Evolutionary conservation across 2,797 vertebrate genomes (phyloP), one percentile per base, ranked within the genome.

Genomic region (Pseudomugil gertrudae): DNA sequence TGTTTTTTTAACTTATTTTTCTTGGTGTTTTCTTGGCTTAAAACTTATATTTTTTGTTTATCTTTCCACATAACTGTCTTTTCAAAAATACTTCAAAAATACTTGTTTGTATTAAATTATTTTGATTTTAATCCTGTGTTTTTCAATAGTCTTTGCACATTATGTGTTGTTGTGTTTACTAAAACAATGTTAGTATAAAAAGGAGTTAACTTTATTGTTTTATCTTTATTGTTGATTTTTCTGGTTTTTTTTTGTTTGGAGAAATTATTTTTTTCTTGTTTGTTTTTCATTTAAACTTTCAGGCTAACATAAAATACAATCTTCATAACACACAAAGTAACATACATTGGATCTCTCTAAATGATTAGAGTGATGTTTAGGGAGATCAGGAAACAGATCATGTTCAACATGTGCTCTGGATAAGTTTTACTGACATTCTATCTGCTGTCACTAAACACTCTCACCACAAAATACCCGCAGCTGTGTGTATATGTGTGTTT

Each of bases 371-470:
- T n/a, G 8, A 14, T 3, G 38, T 81, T 54, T 63, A 56, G 51
- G 57, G 57, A 76, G 68, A 63, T 72, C 54, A 80, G 47, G 26
- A 81, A 53, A 58, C 33, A 43, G 76, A 67, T 83, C 78, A 68
- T 71, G 69, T 78, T 79, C 24, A 78, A 79, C 78, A 67, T 35
- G 19, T 76, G 29, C 61, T 72, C 66, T 38, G 69, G 73, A 73
- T 78, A 77, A 33, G 26, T 78, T 85, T 89, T 69, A 79, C 68
- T 85, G 78, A 87, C 72, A 89, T 54, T 19, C 30, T 62, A 87
- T 88, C 71, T 51, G n/a, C 63, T 43, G 61, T 50, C 35, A 71
- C 59, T 70, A 24, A 83, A 19, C 38, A 35, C 64, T 51, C 35
- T 79, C 62, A 73, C 70, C 10, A 1, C 76, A 80, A 47, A 43